Conservation (phyloP, 2,888 invertebrate genomes). For the Epistrophella euchroma region DNA sequence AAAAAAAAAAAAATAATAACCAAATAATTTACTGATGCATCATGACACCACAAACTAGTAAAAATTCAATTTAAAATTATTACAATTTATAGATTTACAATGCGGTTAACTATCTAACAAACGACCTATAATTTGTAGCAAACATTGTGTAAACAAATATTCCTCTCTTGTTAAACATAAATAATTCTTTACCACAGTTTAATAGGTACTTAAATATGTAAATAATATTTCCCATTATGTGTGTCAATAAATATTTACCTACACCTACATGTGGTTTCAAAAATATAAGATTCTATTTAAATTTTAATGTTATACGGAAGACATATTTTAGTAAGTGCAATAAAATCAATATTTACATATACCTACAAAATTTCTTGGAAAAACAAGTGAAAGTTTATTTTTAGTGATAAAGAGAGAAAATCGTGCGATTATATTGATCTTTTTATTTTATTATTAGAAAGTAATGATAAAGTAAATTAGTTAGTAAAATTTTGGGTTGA, state of each 20-base stretch:
- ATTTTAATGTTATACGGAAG: not conserved
- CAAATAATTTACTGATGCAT: not conserved
- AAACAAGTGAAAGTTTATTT: conserved; percentile 55
- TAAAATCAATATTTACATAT: conserved; percentile 33
- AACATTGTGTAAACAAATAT: conserved; percentile 23
- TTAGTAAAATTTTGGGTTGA: no score
- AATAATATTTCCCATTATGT: conserved; percentile 27
- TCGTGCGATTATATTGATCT: no score
- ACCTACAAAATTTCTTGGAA: not conserved
- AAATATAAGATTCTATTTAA: not conserved
- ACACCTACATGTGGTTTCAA: conserved; percentile 24
- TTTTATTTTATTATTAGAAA: no score
- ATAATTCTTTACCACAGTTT: conserved; percentile 30
- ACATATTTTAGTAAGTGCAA: not conserved
- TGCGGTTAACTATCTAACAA: not conserved
- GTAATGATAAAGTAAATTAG: no score
- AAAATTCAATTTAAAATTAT: not conserved
- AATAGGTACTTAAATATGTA: conserved; percentile 34
- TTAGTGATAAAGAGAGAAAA: not conserved
- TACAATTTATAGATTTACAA: not conserved
- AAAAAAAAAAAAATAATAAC: not conserved
- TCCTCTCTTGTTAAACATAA: conserved; percentile 49
- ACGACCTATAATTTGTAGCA: not conserved
- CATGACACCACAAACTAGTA: not conserved
- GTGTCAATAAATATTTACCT: not conserved